These are phyloP conservation scores for Rhizomys pruinosus DNA, from an alignment of 2,113 vertebrate genomes.

Conservation along the genomic window DNA sequence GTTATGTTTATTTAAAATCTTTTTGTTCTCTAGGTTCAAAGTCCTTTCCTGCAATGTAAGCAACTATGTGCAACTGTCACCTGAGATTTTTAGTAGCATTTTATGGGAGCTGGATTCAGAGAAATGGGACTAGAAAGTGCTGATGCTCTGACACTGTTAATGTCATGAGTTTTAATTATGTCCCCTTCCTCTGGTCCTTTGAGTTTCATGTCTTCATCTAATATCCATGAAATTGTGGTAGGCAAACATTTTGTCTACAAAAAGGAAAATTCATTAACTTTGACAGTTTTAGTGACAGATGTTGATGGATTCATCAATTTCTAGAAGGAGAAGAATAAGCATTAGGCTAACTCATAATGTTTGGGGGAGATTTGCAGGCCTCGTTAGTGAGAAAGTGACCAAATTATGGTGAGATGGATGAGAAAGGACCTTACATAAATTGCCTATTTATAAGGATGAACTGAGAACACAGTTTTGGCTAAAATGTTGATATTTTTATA, in stretches of 20 bases:
- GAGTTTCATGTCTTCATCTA: background rate
- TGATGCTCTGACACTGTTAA: background rate
- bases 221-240: background rate
- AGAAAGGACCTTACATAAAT: background rate
- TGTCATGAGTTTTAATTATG: slow-evolving; percentile 10
- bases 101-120: background rate
- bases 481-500: background rate
- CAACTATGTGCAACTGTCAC: background rate
- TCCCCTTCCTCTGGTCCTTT: background rate
- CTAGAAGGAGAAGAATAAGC: slow-evolving; percentile 3
- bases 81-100: background rate
- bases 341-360: background rate
- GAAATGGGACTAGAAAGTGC: background rate
- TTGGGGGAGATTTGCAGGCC: background rate
- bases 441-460: background rate
- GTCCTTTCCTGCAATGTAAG: background rate
- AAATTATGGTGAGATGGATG: background rate
- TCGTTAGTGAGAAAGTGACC: background rate
- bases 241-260: background rate
- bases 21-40: background rate
- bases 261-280: background rate
- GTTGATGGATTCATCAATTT: background rate
- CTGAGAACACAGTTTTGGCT: background rate
- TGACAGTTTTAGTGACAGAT: background rate
- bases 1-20: background rate